phyloP scores from a whole-genome alignment of 2,888 invertebrate species.

The Caprella mutica region DNA sequence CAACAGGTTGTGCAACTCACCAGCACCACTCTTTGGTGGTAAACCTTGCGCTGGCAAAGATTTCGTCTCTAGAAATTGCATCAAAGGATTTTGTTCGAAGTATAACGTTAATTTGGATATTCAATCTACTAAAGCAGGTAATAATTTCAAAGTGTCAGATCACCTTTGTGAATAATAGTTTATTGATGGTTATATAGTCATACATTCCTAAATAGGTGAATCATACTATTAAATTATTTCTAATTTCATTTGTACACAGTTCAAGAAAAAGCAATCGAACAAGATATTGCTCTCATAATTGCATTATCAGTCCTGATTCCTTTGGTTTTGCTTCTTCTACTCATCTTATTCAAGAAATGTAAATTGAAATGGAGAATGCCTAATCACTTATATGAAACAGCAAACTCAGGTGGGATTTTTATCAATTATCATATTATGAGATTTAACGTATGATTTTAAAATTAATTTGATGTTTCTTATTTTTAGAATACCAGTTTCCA shows the following conservation, averaged over 20 bases:
- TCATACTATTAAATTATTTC: background rate
- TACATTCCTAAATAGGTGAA: no score
- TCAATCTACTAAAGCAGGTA: no score
- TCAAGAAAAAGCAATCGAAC: conserved; percentile 20
- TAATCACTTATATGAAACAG: conserved; percentile 28
- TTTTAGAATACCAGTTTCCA: no score
- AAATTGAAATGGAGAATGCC: conserved; percentile 23
- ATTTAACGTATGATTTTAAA: no score
- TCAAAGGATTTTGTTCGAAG: conserved; percentile 17
- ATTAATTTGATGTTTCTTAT: no score
- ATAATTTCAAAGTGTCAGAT: background rate
- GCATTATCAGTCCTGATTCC: conserved; percentile 32
- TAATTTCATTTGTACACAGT: background rate
- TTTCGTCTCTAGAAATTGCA: conserved; percentile 14
- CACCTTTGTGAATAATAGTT: no score
- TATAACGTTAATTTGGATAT: no score
- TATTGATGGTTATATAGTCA: no score
- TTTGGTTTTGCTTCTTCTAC: conserved; percentile 24
- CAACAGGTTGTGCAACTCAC: conserved; percentile 52
- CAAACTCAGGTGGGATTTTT: conserved; percentile 25
- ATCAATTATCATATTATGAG: no score
- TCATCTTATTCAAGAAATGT: conserved; percentile 31
- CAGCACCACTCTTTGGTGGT: conserved; percentile 54
- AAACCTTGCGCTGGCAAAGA: conserved; percentile 58
- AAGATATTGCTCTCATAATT: conserved; percentile 32